These are phyloP conservation scores for Pseudopipra pipra DNA, from an alignment of 2,113 vertebrate species.

Conservation along the genomic window DNA sequence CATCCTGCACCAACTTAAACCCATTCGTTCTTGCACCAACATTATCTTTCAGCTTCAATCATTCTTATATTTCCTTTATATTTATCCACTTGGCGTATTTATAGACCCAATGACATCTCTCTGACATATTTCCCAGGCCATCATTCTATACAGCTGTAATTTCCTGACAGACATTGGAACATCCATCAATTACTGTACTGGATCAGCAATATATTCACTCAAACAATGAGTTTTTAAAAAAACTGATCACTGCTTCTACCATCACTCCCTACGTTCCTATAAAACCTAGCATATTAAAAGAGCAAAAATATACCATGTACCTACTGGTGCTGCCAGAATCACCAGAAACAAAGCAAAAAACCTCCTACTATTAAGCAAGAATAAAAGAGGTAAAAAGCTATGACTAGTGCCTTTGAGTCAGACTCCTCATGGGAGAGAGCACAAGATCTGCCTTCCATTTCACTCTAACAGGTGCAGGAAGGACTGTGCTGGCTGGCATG, in stretches of 20 bases:
- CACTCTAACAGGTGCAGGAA: not conserved
- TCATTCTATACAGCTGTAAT: not conserved
- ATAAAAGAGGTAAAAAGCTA: not conserved
- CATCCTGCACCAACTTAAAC: not conserved
- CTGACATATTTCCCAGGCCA: not conserved
- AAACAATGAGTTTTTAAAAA: not conserved
- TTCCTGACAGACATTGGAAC: not conserved
- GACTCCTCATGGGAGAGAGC: not conserved
- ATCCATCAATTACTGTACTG: constrained; percentile 1
- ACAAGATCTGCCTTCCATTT: not conserved
- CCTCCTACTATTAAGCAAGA: not conserved
- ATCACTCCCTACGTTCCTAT: not conserved
- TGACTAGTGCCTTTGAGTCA: not conserved
- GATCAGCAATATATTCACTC: not conserved
- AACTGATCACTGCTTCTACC: not conserved
- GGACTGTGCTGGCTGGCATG: not conserved
- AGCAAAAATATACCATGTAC: not conserved
- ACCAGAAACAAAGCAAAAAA: not conserved
- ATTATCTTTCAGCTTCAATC: not conserved
- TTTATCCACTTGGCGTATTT: not conserved
- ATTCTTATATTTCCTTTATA: not conserved
- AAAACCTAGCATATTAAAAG: not conserved
- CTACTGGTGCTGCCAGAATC: not conserved
- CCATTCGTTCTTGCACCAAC: not conserved
- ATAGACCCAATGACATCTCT: not conserved